A percentile compares a stretch with the other conserved stretches of the same genome.
phyloP scores from a whole-genome alignment of 2,888 invertebrate species.

The Temnothorax ravouxi region DNA sequence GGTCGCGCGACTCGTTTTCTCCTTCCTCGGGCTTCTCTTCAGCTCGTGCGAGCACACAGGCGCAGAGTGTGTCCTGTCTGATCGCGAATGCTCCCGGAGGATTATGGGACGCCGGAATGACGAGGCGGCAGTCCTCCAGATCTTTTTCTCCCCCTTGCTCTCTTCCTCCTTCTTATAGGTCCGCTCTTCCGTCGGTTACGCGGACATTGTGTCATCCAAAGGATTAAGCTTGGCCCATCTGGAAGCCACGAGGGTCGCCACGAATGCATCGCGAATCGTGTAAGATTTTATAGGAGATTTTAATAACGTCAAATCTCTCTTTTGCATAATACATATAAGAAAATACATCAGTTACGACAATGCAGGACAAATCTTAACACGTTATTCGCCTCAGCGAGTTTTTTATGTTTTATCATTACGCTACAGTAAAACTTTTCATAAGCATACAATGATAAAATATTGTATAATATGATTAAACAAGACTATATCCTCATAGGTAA shows the following conservation, averaged over 20 bases:
- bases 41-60: slow-evolving; percentile 43
- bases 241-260: slow-evolving; percentile 67
- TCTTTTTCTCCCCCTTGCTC: slow-evolving; percentile 40
- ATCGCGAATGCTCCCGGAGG: slow-evolving; percentile 81
- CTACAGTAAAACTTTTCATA: neutral
- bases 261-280: slow-evolving; percentile 65
- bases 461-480: neutral
- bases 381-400: too few relatives aligned
- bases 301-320: slow-evolving; percentile 11
- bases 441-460: neutral
- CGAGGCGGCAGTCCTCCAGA: slow-evolving; percentile 61
- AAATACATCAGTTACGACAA: neutral
- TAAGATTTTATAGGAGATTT: slow-evolving; percentile 22
- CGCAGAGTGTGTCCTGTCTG: slow-evolving; percentile 77
- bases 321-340: neutral
- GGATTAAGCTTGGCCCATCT: slow-evolving; percentile 78
- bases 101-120: slow-evolving; percentile 80
- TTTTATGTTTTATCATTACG: neutral
- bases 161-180: slow-evolving; percentile 15
- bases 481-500: neutral
- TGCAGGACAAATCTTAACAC: neutral
- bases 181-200: slow-evolving; percentile 78
- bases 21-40: slow-evolving; percentile 54
- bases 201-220: slow-evolving; percentile 82
- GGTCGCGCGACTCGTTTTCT: slow-evolving; percentile 74